Percentiles rank a stretch among this genome's conserved stretches.
These are phyloP conservation scores for Galaxias olidus DNA, from an alignment of 2,797 vertebrate genomes.

Conservation along the genomic window DNA sequence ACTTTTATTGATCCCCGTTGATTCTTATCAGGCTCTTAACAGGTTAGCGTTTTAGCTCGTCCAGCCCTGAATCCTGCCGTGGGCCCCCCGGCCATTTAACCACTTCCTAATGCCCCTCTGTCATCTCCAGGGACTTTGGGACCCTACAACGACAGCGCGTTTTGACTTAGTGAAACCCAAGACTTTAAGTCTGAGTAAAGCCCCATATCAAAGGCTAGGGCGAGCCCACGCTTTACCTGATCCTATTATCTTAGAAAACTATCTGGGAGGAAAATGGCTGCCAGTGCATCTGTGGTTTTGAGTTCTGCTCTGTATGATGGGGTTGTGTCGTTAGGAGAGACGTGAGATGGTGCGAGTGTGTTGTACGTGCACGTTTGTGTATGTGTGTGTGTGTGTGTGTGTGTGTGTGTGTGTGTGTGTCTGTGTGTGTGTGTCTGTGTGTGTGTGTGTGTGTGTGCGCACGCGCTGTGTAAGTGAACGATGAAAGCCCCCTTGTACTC, in stretches of 20 bases:
- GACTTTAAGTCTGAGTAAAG: slow-evolving; percentile 21
- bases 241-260: no score
- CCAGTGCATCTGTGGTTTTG: no score
- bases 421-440: neutral
- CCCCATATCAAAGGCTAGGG: slow-evolving; percentile 38
- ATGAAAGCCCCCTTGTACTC: neutral
- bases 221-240: no score
- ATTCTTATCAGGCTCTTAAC: slow-evolving; percentile 44
- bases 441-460: neutral
- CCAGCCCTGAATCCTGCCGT: slow-evolving; percentile 32
- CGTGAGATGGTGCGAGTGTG: no score
- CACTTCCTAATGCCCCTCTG: slow-evolving; percentile 20
- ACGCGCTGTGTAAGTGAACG: neutral
- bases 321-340: no score
- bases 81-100: slow-evolving; percentile 18
- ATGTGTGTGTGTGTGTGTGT: neutral
- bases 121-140: slow-evolving; percentile 13
- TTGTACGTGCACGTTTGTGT: neutral
- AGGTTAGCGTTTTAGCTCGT: slow-evolving; percentile 36
- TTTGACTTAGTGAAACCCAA: slow-evolving; percentile 37
- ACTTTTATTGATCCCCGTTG: slow-evolving; percentile 58
- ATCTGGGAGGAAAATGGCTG: no score
- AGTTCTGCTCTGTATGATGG: no score
- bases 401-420: neutral
- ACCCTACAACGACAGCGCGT: slow-evolving; percentile 19